Base-by-base conservation (phyloP, 2,113 vertebrate species). In the Microcebus jonahi region DNA sequence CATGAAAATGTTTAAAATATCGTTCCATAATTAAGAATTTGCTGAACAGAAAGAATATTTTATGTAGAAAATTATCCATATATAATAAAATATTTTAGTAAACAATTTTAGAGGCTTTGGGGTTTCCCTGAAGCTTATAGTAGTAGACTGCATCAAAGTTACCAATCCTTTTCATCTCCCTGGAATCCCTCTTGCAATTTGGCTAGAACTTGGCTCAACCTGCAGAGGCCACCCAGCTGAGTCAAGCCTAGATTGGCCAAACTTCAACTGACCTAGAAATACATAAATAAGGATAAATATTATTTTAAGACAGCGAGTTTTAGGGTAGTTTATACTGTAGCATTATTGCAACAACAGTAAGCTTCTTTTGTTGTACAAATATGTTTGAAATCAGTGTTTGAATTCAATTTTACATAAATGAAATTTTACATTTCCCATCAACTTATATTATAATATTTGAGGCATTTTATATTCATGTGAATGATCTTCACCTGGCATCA, bases 321-420 rank as follows among this genome's bases (percentile, higher is more conserved):
- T 25, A 18, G 8, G 45, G 31, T 53, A 27, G 31, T 68, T 88
- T 88, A 88, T 89, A 29, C 83, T 59, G 63, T 14, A 94, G 23
- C 17, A 68, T 63, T 65, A 42, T 55, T 93, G 20, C 27, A 86
- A 12, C n/a, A 93, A 77, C 61, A 80, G 7, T 36, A 25, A 91
- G 57, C 20, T 84, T 83, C 25, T 65, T 18, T 65, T 83, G 45
- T 21, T 73, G 13, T 67, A n/a, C 1, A 75, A 18, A 45, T 31
- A 88, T 48, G 61, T 82, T 94, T 4, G 63, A 84, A 75, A 86
- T 89, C 48, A 75, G 14, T 70, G 50, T 55, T 31, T n/a, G 53
- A 83, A 59, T 68, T 89, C 61, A 57, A 39, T 70, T 95, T 94
- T 92, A 76, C 36, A 89, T 45, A 91, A 95, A 88, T 83, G 70